Conservation (phyloP, 2,113 vertebrate species). For the Scomber colias region DNA sequence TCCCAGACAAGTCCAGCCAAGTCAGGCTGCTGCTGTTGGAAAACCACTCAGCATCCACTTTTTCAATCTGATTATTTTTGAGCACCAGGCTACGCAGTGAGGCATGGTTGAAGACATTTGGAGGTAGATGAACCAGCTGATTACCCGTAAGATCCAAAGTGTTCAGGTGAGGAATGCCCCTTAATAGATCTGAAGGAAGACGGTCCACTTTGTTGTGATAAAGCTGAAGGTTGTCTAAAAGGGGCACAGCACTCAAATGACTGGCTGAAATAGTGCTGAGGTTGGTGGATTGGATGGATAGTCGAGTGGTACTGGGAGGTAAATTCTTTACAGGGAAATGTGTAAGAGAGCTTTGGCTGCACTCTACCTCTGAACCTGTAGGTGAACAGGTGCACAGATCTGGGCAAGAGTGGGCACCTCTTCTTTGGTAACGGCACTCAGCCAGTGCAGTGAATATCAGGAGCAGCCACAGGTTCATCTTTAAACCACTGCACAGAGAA, state of each 20-base stretch:
- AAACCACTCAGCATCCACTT: constrained; percentile 75
- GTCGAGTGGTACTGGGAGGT: constrained; percentile 67
- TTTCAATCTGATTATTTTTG: constrained; percentile 81
- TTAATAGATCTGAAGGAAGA: constrained; percentile 80
- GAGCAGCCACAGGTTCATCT: constrained; percentile 68
- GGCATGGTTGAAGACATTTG: constrained; percentile 60
- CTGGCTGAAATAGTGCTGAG: constrained; percentile 67
- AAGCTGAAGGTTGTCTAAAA: constrained; percentile 87
- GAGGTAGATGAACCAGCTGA: constrained; percentile 80
- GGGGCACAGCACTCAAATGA: constrained; percentile 68
- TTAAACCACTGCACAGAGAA: constrained; percentile 19
- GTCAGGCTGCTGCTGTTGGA: constrained; percentile 69
- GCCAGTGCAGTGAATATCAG: constrained; percentile 56
- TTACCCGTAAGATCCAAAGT: constrained; percentile 88
- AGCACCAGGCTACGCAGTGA: constrained; percentile 83
- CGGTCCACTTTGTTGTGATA: constrained; percentile 81
- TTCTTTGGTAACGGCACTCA: constrained; percentile 32
- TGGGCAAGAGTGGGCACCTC: constrained; percentile 65
- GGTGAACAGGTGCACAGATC: constrained; percentile 73
- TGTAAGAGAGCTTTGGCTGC: constrained; percentile 69
- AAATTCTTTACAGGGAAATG: constrained; percentile 73
- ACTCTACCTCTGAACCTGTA: constrained; percentile 71
- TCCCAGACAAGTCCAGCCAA: constrained; percentile 85
- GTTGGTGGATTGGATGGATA: constrained; percentile 86
- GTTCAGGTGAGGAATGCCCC: constrained; percentile 64